These are phyloP conservation scores for Protodeltote pygarga DNA, from an alignment of 2,888 invertebrate genomes.

Conservation along the genomic window DNA sequence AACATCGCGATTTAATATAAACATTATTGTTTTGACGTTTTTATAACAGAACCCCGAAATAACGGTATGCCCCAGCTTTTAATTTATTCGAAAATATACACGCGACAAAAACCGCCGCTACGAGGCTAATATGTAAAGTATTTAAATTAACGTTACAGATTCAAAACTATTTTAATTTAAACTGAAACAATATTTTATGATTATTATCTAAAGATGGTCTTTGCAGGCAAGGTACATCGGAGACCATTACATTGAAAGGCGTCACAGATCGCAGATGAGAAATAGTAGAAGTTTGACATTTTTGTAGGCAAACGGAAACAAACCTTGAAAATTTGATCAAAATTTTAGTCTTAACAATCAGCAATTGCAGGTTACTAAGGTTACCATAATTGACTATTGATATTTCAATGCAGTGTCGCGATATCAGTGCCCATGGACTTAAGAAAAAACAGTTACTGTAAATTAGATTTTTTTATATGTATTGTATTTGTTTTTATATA, in stretches of 20 bases:
- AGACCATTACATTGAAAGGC: no score
- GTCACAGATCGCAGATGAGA: no score
- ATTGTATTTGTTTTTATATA: no score
- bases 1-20: conserved; percentile 38
- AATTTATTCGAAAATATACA: conserved; percentile 20
- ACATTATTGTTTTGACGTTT: conserved; percentile 32
- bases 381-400: conserved; percentile 48
- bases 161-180: background rate
- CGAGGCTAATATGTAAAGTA: conserved; percentile 13
- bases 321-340: background rate
- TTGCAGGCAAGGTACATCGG: background rate
- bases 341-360: conserved; percentile 14
- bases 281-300: no score
- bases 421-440: conserved; percentile 61
- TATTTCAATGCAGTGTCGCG: conserved; percentile 49
- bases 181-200: background rate
- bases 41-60: conserved; percentile 22
- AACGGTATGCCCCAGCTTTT: conserved; percentile 35
- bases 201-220: background rate
- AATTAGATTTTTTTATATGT: no score
- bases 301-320: background rate
- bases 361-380: conserved; percentile 42
- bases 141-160: conserved; percentile 9
- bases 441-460: no score
- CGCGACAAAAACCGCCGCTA: conserved; percentile 8